Percentiles rank a stretch among this genome's conserved stretches.
Evolutionary conservation across 2,113 vertebrate species (phyloP).

Genomic region (Labeo rohita): DNA sequence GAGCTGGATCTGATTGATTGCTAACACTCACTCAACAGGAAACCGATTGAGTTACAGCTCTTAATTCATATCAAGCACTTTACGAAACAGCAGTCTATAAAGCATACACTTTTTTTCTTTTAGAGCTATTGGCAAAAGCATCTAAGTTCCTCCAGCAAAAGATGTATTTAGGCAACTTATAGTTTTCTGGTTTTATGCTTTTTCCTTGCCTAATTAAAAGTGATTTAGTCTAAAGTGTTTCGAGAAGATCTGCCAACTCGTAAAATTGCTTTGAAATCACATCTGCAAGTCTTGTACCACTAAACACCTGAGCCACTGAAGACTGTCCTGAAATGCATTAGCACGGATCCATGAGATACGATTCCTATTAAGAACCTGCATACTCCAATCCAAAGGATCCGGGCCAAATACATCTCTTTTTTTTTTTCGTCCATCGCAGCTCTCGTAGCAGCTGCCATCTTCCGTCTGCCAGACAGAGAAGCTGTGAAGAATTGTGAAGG

Average conservation of each 20-base stretch:
- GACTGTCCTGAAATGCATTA: conserved; percentile 6
- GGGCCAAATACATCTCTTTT: conserved; percentile 22
- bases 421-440: background rate
- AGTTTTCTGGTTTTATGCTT: background rate
- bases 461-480: conserved; percentile 49
- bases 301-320: conserved; percentile 28
- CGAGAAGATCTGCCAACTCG: background rate
- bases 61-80: conserved; percentile 16
- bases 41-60: background rate
- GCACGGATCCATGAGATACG: conserved; percentile 4
- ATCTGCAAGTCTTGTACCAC: background rate
- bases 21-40: conserved; percentile 1
- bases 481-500: conserved; percentile 53
- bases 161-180: background rate
- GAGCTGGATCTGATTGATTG: background rate
- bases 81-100: background rate
- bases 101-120: background rate
- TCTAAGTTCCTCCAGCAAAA: background rate
- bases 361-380: conserved; percentile 1
- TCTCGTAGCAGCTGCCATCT: conserved; percentile 50
- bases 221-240: background rate
- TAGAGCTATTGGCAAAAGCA: background rate
- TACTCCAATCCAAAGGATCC: conserved; percentile 34
- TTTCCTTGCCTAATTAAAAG: conserved; percentile 30
- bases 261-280: conserved; percentile 27